Evolutionary conservation across 2,888 invertebrate species (phyloP).

Genomic region (Ophion slaviceki): DNA sequence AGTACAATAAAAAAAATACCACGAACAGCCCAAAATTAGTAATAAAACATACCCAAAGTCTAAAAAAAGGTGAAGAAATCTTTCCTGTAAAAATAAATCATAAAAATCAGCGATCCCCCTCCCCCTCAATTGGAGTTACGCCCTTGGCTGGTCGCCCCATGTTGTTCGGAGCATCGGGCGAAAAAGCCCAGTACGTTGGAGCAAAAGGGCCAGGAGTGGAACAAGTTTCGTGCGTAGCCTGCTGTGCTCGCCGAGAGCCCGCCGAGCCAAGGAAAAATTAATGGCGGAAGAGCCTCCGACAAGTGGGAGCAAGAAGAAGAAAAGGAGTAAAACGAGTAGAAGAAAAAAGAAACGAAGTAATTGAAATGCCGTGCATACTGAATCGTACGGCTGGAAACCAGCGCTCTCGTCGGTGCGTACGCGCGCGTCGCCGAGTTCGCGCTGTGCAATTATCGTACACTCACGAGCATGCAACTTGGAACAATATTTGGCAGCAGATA

Average conservation of each 20-base stretch:
- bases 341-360: background rate
- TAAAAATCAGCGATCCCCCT: no score
- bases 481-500: slow-evolving; percentile 55
- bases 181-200: background rate
- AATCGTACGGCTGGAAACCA: slow-evolving; percentile 3
- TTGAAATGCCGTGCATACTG: background rate
- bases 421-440: background rate
- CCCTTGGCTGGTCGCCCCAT: background rate
- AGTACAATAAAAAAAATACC: no score
- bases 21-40: no score
- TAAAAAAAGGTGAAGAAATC: no score
- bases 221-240: background rate
- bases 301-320: background rate
- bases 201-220: background rate
- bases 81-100: no score
- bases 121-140: no score
- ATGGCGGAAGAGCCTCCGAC: background rate
- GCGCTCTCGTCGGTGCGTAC: no score
- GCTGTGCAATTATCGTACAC: slow-evolving; percentile 13
- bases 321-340: background rate
- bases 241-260: background rate
- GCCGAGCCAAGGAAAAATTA: background rate
- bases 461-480: slow-evolving; percentile 46
- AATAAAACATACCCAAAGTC: no score
- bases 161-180: background rate